These are phyloP conservation scores for Pitangus sulphuratus DNA, from an alignment of 2,797 vertebrate species.

Conservation along the genomic window DNA sequence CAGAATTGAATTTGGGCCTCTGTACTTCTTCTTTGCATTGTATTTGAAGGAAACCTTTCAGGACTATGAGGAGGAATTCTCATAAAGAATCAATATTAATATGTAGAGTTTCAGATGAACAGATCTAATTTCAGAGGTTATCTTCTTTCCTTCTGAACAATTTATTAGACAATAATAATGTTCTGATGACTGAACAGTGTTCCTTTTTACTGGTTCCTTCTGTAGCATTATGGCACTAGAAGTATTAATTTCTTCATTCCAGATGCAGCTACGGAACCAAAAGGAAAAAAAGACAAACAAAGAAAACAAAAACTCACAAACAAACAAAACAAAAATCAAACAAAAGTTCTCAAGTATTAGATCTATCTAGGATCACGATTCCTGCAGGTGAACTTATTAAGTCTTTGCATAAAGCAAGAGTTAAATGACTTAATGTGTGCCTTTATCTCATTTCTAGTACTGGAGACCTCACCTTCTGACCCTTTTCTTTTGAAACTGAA, in stretches of 20 bases:
- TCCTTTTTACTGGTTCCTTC: not conserved
- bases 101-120: not conserved
- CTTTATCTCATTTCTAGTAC: not conserved
- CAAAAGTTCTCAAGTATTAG: not conserved
- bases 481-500: not conserved
- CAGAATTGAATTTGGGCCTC: not conserved
- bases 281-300: rapidly evolving
- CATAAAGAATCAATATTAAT: not conserved
- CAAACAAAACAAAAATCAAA: too few species aligned
- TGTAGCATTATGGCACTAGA: not conserved
- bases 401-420: not conserved
- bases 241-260: not conserved
- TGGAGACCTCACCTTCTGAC: not conserved
- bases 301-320: too few species aligned
- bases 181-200: rapidly evolving
- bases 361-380: not conserved
- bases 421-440: not conserved
- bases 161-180: not conserved
- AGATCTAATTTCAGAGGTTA: not conserved
- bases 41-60: not conserved
- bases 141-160: not conserved
- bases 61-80: not conserved
- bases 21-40: not conserved
- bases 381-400: not conserved
- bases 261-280: not conserved